Base-by-base conservation (phyloP, 2,797 vertebrate genomes). In the Acanthurus leucopareius region DNA sequence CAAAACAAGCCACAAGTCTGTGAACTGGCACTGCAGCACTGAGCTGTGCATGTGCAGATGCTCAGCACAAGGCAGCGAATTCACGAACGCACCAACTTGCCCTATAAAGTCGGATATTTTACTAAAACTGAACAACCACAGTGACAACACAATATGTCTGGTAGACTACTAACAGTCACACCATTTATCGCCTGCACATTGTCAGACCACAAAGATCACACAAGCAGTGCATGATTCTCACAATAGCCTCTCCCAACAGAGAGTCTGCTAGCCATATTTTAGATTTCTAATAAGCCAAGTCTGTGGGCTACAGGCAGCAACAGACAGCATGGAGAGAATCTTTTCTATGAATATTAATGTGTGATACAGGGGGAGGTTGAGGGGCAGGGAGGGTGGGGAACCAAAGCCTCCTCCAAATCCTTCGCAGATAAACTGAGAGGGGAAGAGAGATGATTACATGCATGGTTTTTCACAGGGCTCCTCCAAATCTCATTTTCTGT, bases 401-500 rank as follows among this genome's bases (percentile, higher is more conserved):
- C 84, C 84, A 91, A 89, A 92, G 88, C 91, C 90, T 88, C 88
- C 80, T 92, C 91, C 91, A 94, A 94, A 94, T 94, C 92, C 94
- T 92, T 74, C 32, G 56, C 88, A 88, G 92, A 94, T 94, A 94
- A 93, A 94, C 90, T 86, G 90, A 86, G 89, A 91, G 86, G 77
- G 91, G 84, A 94, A 91, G 87, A 89, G 91, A 90, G 91, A 92
- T 94, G 93, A 95, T 96, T 95, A 96, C 93, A 94, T 90, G 92
- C 93, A 91, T 94, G 92, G 91, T 93, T 94, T 94, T 95, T 93
- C 94, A 94, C 92, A 92, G 84, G 91, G 91, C 90, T 91, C 86
- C 82, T 86, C 91, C 87, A 94, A 94, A 95, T 94, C 94, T 94
- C 89, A 94, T 96, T 95, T 95, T 94, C 91, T 90, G 80, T 91